A percentile compares a stretch with the other conserved stretches of the same genome.
Evolutionary conservation across 2,113 vertebrate species (phyloP).

Genomic region (Phylloscopus trochilus): DNA sequence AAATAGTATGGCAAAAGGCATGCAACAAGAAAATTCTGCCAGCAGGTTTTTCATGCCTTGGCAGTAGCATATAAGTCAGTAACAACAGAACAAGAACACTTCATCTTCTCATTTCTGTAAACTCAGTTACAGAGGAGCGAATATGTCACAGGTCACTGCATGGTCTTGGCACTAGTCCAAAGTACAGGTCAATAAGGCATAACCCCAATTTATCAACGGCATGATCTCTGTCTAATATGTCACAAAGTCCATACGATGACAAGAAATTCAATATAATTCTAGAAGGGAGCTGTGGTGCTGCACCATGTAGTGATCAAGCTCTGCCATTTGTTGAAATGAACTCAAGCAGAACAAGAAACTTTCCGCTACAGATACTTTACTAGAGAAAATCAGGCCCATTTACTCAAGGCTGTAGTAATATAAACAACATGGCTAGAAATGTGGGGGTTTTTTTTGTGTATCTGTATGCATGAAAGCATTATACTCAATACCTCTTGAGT

Average conservation of each 20-base stretch:
- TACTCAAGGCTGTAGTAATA: not conserved
- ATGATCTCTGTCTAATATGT: not conserved
- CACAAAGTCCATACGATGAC: not conserved
- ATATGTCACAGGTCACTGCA: not conserved
- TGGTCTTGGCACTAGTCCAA: not conserved
- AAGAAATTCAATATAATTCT: not conserved
- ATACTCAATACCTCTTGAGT: not conserved
- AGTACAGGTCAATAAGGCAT: not conserved
- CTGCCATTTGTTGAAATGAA: not conserved
- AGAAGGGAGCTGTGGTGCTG: not conserved
- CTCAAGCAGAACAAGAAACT: not conserved
- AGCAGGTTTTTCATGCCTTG: not conserved
- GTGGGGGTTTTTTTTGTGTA: not conserved
- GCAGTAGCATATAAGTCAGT: not conserved
- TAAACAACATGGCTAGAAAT: not conserved
- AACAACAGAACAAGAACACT: not conserved
- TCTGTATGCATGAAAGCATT: not conserved
- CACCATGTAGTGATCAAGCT: not conserved
- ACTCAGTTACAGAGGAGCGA: not conserved
- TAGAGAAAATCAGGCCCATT: not conserved
- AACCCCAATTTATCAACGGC: not conserved
- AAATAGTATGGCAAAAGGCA: not conserved
- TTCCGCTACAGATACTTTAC: not conserved
- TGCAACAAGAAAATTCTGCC: not conserved
- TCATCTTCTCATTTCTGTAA: not conserved